Conservation (phyloP, 2,113 vertebrate genomes). For the Erythrocercus mccallii region DNA sequence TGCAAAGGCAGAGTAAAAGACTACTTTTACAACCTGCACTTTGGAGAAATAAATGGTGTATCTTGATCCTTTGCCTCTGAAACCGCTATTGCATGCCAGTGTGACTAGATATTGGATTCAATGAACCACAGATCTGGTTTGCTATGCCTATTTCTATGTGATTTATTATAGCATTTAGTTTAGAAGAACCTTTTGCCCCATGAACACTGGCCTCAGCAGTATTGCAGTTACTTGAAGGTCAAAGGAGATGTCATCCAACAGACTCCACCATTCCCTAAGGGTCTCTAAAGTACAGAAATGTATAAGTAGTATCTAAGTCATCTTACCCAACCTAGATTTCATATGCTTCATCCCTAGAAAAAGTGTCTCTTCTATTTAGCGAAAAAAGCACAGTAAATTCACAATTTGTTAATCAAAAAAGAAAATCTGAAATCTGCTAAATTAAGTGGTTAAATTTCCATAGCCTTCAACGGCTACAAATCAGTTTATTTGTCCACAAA, state of each 20-base stretch:
- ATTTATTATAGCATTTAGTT: conserved; percentile 39
- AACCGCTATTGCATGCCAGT: not conserved
- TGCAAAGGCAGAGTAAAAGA: not conserved
- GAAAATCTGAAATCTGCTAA: not conserved
- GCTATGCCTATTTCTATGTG: not conserved
- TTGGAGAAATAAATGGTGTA: conserved; percentile 1
- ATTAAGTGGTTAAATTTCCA: not conserved
- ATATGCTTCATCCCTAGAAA: not conserved
- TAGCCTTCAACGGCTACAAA: not conserved
- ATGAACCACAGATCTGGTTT: not conserved
- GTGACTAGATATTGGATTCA: not conserved
- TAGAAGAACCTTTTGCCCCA: not conserved
- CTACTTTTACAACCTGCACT: not conserved
- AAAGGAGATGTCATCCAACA: not conserved
- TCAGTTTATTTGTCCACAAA: not conserved
- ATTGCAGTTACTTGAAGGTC: conserved; percentile 18
- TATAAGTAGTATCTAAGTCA: not conserved
- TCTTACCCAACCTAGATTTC: not conserved
- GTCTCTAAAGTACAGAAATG: not conserved
- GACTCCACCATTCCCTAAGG: not conserved
- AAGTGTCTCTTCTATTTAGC: not conserved
- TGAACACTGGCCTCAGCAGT: not conserved
- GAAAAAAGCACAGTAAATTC: not conserved
- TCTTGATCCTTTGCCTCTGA: not conserved
- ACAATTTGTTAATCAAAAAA: not conserved